Evolutionary conservation across 1,140 invertebrate genomes (phyloP), one percentile per base, ranked within the genome.

Genomic region (Archivesica marissinica): DNA sequence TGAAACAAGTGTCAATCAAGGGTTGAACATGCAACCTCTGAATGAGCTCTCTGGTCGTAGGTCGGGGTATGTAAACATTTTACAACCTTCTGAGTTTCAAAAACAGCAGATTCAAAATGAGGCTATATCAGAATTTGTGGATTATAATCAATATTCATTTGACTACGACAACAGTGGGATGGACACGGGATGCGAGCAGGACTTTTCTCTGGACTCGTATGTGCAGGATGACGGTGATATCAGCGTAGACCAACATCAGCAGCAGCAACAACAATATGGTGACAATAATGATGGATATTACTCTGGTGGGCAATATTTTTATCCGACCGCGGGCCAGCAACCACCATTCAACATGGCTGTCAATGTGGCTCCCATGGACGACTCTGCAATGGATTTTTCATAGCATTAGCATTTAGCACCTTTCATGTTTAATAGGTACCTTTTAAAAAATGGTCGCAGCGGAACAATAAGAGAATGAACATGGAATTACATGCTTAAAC

Each of bases 361-460:
- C 2, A 70, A 47, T 50, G 2, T 54, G 47, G 38, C 70, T 11
- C 44, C 44, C 30, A 35, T 35, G 23, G 78, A 81, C 13, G 44
- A 81, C 25, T 30, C 61, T 11, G 20, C 61, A 17, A 81, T 81
- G 78, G 78, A 81, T 35, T 61, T 81, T 25, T 81, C 78, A 44
- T 81, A 79, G 59, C 76, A 28, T 39, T 39, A n/a, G 20, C 15
- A 23, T 68, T 39, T 39, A n/a, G n/a, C n/a, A n/a, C n/a, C n/a
- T n/a, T n/a, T n/a, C n/a, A n/a, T n/a, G n/a, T n/a, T n/a, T n/a
- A n/a, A n/a, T n/a, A n/a, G n/a, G n/a, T n/a, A n/a, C n/a, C n/a
- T n/a, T n/a, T n/a, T n/a, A n/a, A n/a, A n/a, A n/a, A n/a, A n/a
- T n/a, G n/a, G n/a, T n/a, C n/a, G n/a, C n/a, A n/a, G n/a, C n/a